Evolutionary conservation across 2,888 invertebrate genomes (phyloP), one percentile per base, ranked within the genome.

Genomic region (Lasioglossum leucozonium): DNA sequence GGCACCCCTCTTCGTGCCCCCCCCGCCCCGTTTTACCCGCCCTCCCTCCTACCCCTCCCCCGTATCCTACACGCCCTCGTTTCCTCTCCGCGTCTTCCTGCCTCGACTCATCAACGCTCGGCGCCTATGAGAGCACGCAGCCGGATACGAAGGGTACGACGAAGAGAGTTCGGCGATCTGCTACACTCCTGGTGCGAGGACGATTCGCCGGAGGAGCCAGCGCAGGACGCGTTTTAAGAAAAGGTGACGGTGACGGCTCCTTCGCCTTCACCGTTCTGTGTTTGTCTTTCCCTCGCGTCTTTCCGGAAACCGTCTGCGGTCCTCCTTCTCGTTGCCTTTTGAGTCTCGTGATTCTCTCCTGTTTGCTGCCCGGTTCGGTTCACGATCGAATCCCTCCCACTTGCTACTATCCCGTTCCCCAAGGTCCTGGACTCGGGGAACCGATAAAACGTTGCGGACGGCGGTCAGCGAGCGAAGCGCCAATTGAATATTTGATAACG

Each of bases 31-130:
- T 51, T 26, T 51, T 51, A 22, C 58, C 58, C 67, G 65, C 3
- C 34, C 30, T 16, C 65, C 65, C 65, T 65, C 81, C 73, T 65
- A 76, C 72, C 76, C 67, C 10, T 37, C 69, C 81, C 72, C 74
- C 80, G 81, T 80, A 80, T 87, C 85, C 75, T 81, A 74, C 81
- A 81, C 85, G 87, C 87, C 87, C 89, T 88, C 90, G 85, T 91
- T 91, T 87, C 89, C 91, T 90, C 89, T 89, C 90, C 86, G 88
- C 87, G 86, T 90, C 91, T 91, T 91, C 91, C 91, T 91, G 92
- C 91, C 90, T 91, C 91, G 92, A 93, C 93, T 93, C 93, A 93
- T 93, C 93, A 93, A 92, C 91, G 91, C 92, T 90, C 88, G 88
- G 84, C 86, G 89, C 90, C 90, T 90, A 88, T 88, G 86, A 91